Evolutionary conservation across 2,888 invertebrate genomes (phyloP), one percentile per base, ranked within the genome.

Genomic region (Acanthosepion esculentum): DNA sequence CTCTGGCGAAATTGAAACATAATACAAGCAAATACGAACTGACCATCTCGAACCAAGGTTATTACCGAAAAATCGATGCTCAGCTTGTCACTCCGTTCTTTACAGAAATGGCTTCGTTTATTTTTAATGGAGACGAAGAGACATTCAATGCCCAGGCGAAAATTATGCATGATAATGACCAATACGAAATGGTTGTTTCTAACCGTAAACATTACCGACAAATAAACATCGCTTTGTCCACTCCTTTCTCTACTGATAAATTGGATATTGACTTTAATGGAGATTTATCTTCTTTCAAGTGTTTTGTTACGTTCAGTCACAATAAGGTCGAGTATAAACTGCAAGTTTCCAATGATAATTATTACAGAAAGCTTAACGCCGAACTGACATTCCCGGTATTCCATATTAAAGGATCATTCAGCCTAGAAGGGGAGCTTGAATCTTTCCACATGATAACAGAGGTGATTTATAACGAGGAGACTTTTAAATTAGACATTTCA

Each of bases 51-150:
- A 94, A 55, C n/a, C 55, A 94, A 50, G 91, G 94, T 78, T 53
- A 94, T 50, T 92, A 95, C 94, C 94, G 91, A 92, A 95, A 96
- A 50, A 95, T 95, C 64, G 91, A 26, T 3, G 59, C 95, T 94
- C 95, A 95, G 91, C 48, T 94, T 93, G 53, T 91, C 20, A 93
- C 94, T 23, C 94, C 94, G 48, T 55, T 93, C 64, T 78, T 78
- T 18, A 78, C 78, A 23, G 78, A 78, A 5, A 78, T 78, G 78
- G 78, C n/a, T 10, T 78, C 78, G n/a, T 78, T 78, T 78, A 78
- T 78, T 0, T 78, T 78, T 33, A 78, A 78, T n/a, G 78, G 78
- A 33, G 78, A 78, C 0, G n/a, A 78, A 78, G 78, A 78, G 33
- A 78, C 78, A 0, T 78, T 78, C n/a, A 78, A n/a, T 78, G 78